Base-by-base conservation (phyloP, 2,113 vertebrate species). In the Centropristis striata region DNA sequence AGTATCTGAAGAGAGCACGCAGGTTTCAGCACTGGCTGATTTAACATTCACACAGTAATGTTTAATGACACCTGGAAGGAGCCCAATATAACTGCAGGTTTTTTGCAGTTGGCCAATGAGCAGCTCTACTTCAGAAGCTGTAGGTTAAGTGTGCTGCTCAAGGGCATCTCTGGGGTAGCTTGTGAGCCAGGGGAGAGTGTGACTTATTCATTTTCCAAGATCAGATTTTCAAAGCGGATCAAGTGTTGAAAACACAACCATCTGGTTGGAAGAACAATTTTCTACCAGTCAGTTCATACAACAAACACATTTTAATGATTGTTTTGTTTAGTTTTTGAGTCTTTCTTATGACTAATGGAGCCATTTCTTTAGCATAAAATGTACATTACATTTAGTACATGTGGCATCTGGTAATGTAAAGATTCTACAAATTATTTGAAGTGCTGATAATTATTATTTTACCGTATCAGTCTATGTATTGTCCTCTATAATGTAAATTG, bases 131-230 rank as follows among this genome's bases (percentile, higher is more conserved):
- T 86, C 64, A 81, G 60, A 72, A 75, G 75, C 70, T 64, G 78
- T 71, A 82, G 88, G 75, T 88, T 85, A 84, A 66, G 54, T 71
- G 61, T 53, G 70, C 61, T n/a, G 78, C 72, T 84, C 73, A 83
- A 85, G 68, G 68, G 53, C 65, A 70, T 84, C 81, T 83, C 80
- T 54, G 49, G 36, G 69, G 74, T 73, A 50, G 10, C 15, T 54
- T 23, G 55, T 20, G 65, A 80, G 67, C 46, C 54, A 37, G 23
- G 28, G 36, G 23, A 78, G 49, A 6, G 21, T 2, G 10, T 59
- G 57, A 69, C 51, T 77, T 80, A n/a, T 77, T 77, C 58, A 64
- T 61, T 81, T 55, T 74, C 32, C 39, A 37, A 71, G 27, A 72
- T 80, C 69, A 42, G 32, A 51, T 72, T 77, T 71, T 72, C 51